Evolutionary conservation across 1,140 invertebrate species (phyloP), one percentile per base, ranked within the genome.

Genomic region (Belonocnema kinseyi): DNA sequence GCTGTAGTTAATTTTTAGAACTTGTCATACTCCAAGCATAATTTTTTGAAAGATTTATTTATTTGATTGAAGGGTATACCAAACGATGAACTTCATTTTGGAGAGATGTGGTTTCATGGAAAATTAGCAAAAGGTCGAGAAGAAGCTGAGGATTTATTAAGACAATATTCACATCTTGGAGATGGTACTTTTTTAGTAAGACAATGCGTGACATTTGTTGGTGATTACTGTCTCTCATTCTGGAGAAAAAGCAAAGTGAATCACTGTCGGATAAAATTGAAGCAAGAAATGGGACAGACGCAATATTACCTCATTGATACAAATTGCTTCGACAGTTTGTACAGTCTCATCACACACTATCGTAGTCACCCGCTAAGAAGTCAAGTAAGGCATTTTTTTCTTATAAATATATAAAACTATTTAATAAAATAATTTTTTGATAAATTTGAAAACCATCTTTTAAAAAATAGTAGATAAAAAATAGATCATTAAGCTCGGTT

Each of bases 51-150:
- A 33, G 26, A 11, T 46, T 54, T 52, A 5, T 26, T 77, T 53
- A 71, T 58, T 78, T 54, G 50, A 84, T 81, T 73, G 50, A 77
- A 92, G 91, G 91, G 90, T 26, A 80, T 90, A 61, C 88, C 88
- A 26, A 92, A 90, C 61, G 88, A 98, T 88, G 98, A 99, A 87
- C 90, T 99, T 71, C 98, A 99, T 92, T 98, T 97, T 88, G 95
- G 95, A 78, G 98, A 99, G 91, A 96, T 96, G 87, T 99, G 98
- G 98, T 99, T 98, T 87, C 98, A 99, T 89, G 97, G 97, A 0
- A 95, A 96, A 88, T 88, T 99, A 19, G 93, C 95, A 70, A 96
- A 94, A 79, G 96, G 96, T 3, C 90, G 97, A 51, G 93, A 93
- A 72, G 94, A 96, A 85, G 96, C 96, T 13, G 95, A 96, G 87